phyloP scores from a whole-genome alignment of 2,113 vertebrate genomes.

The Excalfactoria chinensis region DNA sequence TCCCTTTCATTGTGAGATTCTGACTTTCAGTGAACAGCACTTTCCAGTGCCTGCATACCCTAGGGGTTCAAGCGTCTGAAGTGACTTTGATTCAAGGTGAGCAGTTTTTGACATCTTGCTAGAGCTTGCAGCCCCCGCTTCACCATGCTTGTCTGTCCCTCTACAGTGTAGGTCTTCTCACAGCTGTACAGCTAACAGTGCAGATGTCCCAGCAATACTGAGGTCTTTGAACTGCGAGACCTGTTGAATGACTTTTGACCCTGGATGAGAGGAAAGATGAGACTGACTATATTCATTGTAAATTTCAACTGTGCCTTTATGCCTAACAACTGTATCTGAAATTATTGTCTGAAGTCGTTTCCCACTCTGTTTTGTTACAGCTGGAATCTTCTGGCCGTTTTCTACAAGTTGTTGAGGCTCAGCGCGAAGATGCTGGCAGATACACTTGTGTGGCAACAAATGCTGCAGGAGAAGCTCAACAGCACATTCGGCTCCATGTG shows the following conservation, averaged over 20 bases:
- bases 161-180: neutral
- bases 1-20: neutral
- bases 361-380: constrained; percentile 80
- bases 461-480: constrained; percentile 92
- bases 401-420: constrained; percentile 83
- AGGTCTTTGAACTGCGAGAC: neutral
- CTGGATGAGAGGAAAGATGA: neutral
- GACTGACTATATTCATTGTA: neutral
- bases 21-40: neutral
- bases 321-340: neutral
- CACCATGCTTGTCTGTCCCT: neutral
- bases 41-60: neutral
- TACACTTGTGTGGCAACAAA: constrained; percentile 96
- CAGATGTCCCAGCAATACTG: neutral
- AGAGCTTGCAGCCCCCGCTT: neutral
- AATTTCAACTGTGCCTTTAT: neutral
- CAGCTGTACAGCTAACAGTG: neutral
- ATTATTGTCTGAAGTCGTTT: neutral
- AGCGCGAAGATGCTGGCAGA: constrained; percentile 86
- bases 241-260: neutral
- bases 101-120: neutral
- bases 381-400: constrained; percentile 89
- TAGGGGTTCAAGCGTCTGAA: fast-evolving
- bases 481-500: constrained; percentile 86
- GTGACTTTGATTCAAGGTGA: neutral